These are phyloP conservation scores for Microtus ochrogaster DNA, from an alignment of 2,113 vertebrate species.

Conservation along the genomic window DNA sequence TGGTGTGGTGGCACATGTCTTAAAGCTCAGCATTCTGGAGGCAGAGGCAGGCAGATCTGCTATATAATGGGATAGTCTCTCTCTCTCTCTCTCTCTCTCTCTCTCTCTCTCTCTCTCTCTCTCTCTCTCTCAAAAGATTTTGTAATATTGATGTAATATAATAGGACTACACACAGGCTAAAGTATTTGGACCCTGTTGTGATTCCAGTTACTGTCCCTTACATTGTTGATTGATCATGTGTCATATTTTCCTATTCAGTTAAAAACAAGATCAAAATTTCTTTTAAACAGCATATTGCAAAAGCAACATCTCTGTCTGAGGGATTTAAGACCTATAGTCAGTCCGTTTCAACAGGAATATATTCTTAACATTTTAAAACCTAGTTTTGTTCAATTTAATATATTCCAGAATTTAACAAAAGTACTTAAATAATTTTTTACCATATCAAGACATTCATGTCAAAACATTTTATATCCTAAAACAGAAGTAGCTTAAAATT, in stretches of 20 bases:
- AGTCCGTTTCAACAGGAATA: slow-evolving; percentile 3
- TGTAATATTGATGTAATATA: slow-evolving; percentile 21
- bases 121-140: not conserved
- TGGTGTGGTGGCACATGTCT: not conserved
- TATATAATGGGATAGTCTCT: not conserved
- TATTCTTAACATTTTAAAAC: slow-evolving; percentile 38
- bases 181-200: slow-evolving; percentile 60
- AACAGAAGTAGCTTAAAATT: not conserved
- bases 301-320: slow-evolving; percentile 71
- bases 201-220: slow-evolving; percentile 33
- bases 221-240: not conserved
- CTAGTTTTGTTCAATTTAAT: not conserved
- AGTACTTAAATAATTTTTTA: not conserved
- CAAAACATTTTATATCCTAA: not conserved
- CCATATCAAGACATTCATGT: not conserved
- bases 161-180: slow-evolving; percentile 68
- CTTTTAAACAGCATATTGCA: slow-evolving; percentile 71
- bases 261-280: slow-evolving; percentile 51
- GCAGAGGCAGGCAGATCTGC: not conserved
- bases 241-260: slow-evolving; percentile 38
- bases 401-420: not conserved
- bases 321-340: slow-evolving; percentile 67
- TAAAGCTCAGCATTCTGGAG: not conserved
- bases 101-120: too few species aligned
- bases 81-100: too few species aligned